These are phyloP conservation scores for Hemaris fuciformis DNA, from an alignment of 2,888 invertebrate genomes.

Conservation along the genomic window DNA sequence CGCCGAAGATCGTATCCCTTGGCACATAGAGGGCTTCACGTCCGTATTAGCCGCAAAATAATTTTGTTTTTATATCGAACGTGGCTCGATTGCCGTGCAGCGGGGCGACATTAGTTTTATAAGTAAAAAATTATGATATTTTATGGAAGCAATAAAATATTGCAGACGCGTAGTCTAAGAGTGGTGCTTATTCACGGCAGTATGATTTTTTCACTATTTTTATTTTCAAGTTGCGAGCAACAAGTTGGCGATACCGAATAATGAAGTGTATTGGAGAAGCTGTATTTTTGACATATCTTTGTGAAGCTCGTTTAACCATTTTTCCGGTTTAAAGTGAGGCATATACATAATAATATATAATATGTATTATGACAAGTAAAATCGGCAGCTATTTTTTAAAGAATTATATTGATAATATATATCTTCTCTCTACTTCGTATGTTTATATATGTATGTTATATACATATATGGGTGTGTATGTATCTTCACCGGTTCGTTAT, in stretches of 20 bases:
- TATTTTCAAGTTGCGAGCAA: not conserved
- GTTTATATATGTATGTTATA: too few relatives aligned
- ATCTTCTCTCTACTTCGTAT: too few relatives aligned
- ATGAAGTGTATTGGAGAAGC: not conserved
- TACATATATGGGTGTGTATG: too few relatives aligned
- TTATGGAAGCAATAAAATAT: conserved; percentile 20
- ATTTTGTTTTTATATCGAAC: conserved; percentile 24
- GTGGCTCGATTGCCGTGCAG: conserved; percentile 31
- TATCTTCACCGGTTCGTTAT: too few relatives aligned
- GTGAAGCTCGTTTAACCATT: too few relatives aligned
- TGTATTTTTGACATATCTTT: too few relatives aligned
- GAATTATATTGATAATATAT: too few relatives aligned
- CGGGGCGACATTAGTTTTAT: conserved; percentile 24
- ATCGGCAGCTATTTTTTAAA: too few relatives aligned
- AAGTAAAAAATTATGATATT: conserved; percentile 25
- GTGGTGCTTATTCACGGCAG: not conserved
- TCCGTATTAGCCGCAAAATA: not conserved
- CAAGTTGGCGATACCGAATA: not conserved
- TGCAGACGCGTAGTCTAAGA: not conserved
- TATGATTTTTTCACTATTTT: not conserved
- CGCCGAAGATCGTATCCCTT: conserved; percentile 1
- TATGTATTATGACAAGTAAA: too few relatives aligned
- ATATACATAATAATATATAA: too few relatives aligned
- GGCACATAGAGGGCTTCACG: not conserved
- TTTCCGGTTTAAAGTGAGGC: too few relatives aligned